Base-by-base conservation (phyloP, 2,113 vertebrate genomes). In the Scortum barcoo region DNA sequence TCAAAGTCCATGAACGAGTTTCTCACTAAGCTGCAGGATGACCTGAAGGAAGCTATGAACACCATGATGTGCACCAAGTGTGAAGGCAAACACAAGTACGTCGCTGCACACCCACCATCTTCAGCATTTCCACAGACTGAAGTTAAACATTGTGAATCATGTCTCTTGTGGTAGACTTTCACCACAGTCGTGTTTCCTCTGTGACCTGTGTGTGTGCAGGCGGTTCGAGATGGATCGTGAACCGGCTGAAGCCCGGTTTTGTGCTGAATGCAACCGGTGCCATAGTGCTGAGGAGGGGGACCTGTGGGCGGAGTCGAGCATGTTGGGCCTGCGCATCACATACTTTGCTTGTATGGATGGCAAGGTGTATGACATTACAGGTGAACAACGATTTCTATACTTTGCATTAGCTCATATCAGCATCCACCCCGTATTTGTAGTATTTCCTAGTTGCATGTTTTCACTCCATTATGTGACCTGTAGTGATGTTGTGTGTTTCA, bases 61-160 rank as follows among this genome's bases (percentile, higher is more conserved):
- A 98, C 97, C 66, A 98, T 99, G 97, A 97, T 97, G 96, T 99
- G 97, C 86, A 98, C 96, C 83, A 96, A 96, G 81, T 99, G 97
- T 93, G 97, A 97, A 92, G 97, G 97, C 77, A 98, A 98, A 91
- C 98, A 99, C 94, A 97, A 95, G 97, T 98, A 94, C 14, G 94
- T 93, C 6, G 12, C n/a, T 40, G 3, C 76, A 58, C 51, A 36
- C 26, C 1, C 40, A 54, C 0, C 26, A 30, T 44, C 20, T 10
- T 28, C 44, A 50, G 22, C 17, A 12, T 50, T 26, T 76, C n/a
- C 33, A 67, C 9, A 79, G 30, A 56, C 22, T 53, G 8, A 36
- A 38, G 20, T 50, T 26, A 16, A 68, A 58, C 40, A 16, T 36
- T 30, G 8, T 46, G 24, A 69, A 9, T 67, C 10, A 0, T 20